Conservation (phyloP, 2,113 vertebrate genomes). For the Corythaeola cristata region DNA sequence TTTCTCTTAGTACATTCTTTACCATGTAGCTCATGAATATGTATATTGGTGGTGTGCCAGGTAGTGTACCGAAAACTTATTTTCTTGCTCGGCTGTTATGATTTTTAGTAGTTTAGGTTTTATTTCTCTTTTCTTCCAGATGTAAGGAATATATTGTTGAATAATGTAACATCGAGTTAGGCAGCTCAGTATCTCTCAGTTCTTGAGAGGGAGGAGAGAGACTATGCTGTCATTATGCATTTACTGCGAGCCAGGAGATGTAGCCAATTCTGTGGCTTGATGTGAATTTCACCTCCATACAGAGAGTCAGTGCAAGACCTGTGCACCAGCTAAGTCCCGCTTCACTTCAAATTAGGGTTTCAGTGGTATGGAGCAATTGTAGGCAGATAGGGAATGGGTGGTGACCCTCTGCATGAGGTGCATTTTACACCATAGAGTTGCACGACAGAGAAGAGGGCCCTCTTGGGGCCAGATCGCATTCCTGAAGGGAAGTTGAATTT, state of each 20-base stretch:
- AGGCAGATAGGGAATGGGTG: neutral
- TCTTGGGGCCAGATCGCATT: neutral
- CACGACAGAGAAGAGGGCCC: neutral
- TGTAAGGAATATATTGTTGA: neutral
- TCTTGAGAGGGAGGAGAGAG: neutral
- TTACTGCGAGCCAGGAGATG: neutral
- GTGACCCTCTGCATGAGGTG: neutral
- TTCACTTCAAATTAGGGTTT: neutral
- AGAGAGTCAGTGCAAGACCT: neutral
- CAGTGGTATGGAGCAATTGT: neutral
- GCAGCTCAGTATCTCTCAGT: neutral
- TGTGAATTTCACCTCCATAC: neutral
- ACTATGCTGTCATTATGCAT: neutral
- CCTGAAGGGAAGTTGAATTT: neutral
- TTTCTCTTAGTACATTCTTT: slow-evolving; percentile 32
- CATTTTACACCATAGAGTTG: neutral
- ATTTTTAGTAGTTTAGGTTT: neutral
- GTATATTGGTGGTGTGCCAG: slow-evolving; percentile 16
- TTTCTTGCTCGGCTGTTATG: slow-evolving; percentile 10
- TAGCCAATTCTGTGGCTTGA: neutral
- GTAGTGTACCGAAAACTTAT: neutral
- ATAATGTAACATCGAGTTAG: neutral
- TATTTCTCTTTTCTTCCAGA: neutral
- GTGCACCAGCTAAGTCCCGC: neutral
- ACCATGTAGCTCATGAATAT: slow-evolving; percentile 20